These are phyloP conservation scores for Ariolimax columbianus DNA, from an alignment of 2,888 invertebrate genomes.

Conservation along the genomic window DNA sequence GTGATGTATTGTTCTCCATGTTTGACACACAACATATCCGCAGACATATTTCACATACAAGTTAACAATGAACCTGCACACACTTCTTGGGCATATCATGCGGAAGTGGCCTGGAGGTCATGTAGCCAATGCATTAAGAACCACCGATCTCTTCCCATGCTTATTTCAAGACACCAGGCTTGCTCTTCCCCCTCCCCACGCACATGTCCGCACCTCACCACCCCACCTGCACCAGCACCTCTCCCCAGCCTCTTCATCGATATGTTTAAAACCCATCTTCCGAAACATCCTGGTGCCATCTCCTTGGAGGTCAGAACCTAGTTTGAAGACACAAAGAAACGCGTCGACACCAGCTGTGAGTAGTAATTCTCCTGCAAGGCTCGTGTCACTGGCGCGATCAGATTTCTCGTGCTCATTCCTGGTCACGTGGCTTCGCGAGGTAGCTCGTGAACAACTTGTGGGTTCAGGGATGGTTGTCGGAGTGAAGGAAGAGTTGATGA, in stretches of 20 bases:
- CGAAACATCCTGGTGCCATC: background rate
- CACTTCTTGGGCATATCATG: too few species aligned
- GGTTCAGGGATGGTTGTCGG: background rate
- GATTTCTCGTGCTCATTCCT: slow-evolving; percentile 11
- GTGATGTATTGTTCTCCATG: too few species aligned
- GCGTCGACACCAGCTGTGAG: slow-evolving; percentile 10
- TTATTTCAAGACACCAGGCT: too few species aligned
- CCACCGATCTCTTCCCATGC: too few species aligned
- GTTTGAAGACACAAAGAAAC: slow-evolving; percentile 29
- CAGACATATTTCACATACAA: too few species aligned
- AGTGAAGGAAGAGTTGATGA: background rate
- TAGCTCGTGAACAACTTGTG: slow-evolving; percentile 28
- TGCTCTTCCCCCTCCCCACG: background rate
- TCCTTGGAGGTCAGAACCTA: background rate
- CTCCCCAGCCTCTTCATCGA: background rate
- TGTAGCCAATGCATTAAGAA: too few species aligned
- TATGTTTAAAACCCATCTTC: background rate
- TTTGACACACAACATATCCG: too few species aligned
- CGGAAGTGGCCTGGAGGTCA: too few species aligned
- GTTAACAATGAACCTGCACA: too few species aligned
- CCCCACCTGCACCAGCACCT: background rate
- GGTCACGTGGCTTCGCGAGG: slow-evolving; percentile 2
- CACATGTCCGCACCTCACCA: background rate
- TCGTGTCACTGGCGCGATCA: slow-evolving; percentile 3
- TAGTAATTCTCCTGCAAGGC: background rate